These are phyloP conservation scores for Dryobota labecula DNA, from an alignment of 2,888 invertebrate genomes.

Conservation along the genomic window DNA sequence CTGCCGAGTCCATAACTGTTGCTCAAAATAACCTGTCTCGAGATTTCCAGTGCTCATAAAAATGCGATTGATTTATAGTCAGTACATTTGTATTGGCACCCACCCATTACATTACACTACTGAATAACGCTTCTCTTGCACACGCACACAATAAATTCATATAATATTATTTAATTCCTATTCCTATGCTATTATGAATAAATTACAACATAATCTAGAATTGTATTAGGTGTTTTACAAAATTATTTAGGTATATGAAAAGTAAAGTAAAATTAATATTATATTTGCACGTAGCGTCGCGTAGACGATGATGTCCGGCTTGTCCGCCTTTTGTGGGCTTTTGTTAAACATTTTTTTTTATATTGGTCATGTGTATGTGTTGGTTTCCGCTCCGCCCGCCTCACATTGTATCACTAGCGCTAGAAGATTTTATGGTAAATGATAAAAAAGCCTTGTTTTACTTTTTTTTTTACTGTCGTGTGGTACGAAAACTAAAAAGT, in stretches of 20 bases:
- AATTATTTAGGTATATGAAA: conserved; percentile 30
- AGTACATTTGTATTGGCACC: conserved; percentile 80
- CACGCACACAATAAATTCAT: conserved; percentile 64
- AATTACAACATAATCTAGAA: conserved; percentile 54
- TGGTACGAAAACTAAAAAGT: too few species aligned
- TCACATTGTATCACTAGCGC: too few species aligned
- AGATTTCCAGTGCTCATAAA: conserved; percentile 82
- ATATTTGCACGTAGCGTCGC: not conserved
- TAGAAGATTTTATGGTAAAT: too few species aligned
- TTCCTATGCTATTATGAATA: conserved; percentile 56
- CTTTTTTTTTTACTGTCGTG: too few species aligned
- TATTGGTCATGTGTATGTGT: too few species aligned
- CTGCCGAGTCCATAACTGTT: conserved; percentile 80
- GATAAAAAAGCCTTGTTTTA: too few species aligned
- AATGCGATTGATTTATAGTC: conserved; percentile 82
- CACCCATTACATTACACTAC: conserved; percentile 76
- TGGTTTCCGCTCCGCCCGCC: too few species aligned
- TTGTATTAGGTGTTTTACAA: conserved; percentile 39
- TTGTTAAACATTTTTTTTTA: too few species aligned
- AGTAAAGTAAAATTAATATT: conserved; percentile 30
- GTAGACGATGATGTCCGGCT: too few species aligned
- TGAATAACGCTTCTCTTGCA: conserved; percentile 67
- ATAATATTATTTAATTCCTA: conserved; percentile 65
- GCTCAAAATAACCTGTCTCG: conserved; percentile 79
- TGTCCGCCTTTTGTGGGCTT: too few species aligned